A percentile compares a stretch with the other conserved stretches of the same genome.
Conservation (phyloP, 2,888 invertebrate genomes). For the Mesorhabditis belari region DNA sequence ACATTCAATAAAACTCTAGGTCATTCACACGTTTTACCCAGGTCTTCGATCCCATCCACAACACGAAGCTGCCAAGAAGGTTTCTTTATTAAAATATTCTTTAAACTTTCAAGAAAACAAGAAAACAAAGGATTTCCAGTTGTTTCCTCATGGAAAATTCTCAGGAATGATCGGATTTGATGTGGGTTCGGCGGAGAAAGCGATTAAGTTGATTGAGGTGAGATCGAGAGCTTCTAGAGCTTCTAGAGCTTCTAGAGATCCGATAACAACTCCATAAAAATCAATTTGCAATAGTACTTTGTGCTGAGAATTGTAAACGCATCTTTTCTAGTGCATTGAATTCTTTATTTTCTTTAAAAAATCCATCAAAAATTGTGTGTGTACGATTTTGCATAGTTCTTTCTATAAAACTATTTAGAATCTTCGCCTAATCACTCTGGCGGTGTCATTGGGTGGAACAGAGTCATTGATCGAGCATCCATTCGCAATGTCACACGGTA, state of each 20-base stretch:
- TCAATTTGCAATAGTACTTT: too few species aligned
- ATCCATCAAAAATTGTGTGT: too few species aligned
- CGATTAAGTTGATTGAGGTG: conserved; percentile 28
- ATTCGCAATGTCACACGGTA: conserved; percentile 28
- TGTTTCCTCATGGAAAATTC: conserved; percentile 12
- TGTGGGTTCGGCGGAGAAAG: conserved; percentile 20
- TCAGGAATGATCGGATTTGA: conserved; percentile 40
- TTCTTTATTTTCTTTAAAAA: background rate
- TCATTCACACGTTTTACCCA: conserved; percentile 28
- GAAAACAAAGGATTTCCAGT: conserved; percentile 3
- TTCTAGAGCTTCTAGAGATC: too few species aligned
- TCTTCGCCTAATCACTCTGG: conserved; percentile 23
- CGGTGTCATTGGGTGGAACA: conserved; percentile 38
- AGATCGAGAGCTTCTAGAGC: background rate
- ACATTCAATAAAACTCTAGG: too few species aligned
- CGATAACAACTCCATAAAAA: too few species aligned
- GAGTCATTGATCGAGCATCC: conserved; percentile 41
- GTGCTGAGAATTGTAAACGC: too few species aligned
- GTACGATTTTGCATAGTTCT: too few species aligned
- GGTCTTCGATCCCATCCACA: conserved; percentile 34
- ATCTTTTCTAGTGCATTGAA: background rate
- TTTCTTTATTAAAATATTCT: conserved; percentile 4
- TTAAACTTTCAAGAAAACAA: too few species aligned
- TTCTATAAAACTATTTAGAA: conserved; percentile 8
- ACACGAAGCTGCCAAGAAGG: conserved; percentile 21